Conservation (phyloP, 2,888 invertebrate genomes). For the Xestia sexstrigata region DNA sequence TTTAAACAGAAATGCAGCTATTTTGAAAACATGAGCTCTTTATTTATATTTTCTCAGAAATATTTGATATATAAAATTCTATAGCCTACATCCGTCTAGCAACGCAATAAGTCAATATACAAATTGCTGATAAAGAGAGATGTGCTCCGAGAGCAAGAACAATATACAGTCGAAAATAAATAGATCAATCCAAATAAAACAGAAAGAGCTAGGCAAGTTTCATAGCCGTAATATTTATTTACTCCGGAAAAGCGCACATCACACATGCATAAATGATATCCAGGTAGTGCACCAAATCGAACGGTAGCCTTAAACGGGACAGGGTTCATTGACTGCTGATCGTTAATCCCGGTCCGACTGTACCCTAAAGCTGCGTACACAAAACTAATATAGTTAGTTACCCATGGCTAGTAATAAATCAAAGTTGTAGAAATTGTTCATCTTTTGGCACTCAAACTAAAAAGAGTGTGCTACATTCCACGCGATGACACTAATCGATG, state of each 20-base stretch:
- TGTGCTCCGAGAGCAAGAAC: not conserved
- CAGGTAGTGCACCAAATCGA: slow-evolving; percentile 59
- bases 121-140: slow-evolving; percentile 17
- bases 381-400: slow-evolving; percentile 25
- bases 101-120: slow-evolving; percentile 20
- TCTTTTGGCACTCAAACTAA: slow-evolving; percentile 33
- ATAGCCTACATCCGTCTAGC: not conserved
- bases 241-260: slow-evolving; percentile 33
- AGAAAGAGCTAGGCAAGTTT: slow-evolving; percentile 4
- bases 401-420: slow-evolving; percentile 31
- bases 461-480: slow-evolving; percentile 39
- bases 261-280: slow-evolving; percentile 44
- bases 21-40: not conserved
- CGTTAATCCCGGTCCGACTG: slow-evolving; percentile 60
- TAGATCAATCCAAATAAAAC: slow-evolving; percentile 16
- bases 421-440: slow-evolving; percentile 19
- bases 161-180: slow-evolving; percentile 13
- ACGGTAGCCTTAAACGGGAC: slow-evolving; percentile 70
- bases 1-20: not conserved
- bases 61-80: slow-evolving; percentile 9
- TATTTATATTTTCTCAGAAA: not conserved
- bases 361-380: slow-evolving; percentile 56
- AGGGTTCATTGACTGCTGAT: slow-evolving; percentile 71
- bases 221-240: slow-evolving; percentile 39
- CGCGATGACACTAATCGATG: slow-evolving; percentile 48